phyloP scores from a whole-genome alignment of 1,140 invertebrate species.

The Reticulitermes speratus region DNA sequence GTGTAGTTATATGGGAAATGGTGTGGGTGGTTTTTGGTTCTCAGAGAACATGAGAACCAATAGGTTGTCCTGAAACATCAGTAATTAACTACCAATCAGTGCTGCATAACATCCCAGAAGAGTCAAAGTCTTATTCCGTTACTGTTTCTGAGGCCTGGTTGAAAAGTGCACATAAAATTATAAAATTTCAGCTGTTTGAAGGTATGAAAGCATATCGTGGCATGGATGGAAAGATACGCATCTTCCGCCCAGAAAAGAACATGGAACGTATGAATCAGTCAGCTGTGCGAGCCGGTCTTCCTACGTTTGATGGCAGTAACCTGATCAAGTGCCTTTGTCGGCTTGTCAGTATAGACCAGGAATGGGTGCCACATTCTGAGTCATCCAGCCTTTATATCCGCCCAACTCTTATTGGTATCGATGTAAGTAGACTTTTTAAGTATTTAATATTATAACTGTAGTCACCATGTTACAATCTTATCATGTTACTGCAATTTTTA shows the following conservation, averaged over 20 bases:
- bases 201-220: constrained; percentile 97
- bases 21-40: no score
- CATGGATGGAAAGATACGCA: constrained; percentile 85
- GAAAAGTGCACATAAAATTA: not conserved
- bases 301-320: constrained; percentile 86
- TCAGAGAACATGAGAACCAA: no score
- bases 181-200: constrained; percentile 83
- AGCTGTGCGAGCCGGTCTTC: constrained; percentile 80
- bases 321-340: constrained; percentile 84
- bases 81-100: no score
- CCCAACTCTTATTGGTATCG: constrained; percentile 95
- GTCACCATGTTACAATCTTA: no score
- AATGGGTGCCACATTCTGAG: constrained; percentile 94
- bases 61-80: no score
- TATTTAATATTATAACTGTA: not conserved
- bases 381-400: constrained; percentile 91
- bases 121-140: no score
- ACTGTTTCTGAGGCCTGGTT: no score
- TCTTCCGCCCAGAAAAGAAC: constrained; percentile 95
- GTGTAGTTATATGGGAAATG: no score
- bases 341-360: constrained; percentile 88
- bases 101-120: no score
- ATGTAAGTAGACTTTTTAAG: constrained; percentile 67
- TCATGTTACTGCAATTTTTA: no score
- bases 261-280: constrained; percentile 90